Percentiles rank a stretch among this genome's conserved stretches.
Conservation (phyloP, 2,113 vertebrate species). For the Xenotilapia flavipinnis region DNA sequence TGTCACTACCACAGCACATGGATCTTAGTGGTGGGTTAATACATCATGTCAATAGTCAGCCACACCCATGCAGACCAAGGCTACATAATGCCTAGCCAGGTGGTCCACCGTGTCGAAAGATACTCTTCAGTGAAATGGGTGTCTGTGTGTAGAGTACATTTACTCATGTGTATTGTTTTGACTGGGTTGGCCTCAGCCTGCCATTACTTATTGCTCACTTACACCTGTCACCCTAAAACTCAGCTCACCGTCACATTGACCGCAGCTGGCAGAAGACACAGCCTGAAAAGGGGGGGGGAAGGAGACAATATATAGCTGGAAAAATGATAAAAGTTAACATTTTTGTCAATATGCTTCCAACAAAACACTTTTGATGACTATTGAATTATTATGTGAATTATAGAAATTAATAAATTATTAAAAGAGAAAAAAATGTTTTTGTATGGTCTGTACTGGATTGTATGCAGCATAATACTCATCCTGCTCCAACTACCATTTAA, state of each 20-base stretch:
- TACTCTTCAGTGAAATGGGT: background rate
- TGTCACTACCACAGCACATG: slow-evolving; percentile 3
- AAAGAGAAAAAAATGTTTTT: background rate
- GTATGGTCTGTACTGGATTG: background rate
- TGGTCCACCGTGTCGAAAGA: slow-evolving; percentile 11
- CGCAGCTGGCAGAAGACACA: background rate
- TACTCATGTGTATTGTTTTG: slow-evolving; percentile 17
- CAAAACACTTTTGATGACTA: background rate
- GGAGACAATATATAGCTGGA: background rate
- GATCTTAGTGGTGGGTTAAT: slow-evolving; percentile 11
- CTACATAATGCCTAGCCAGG: slow-evolving; percentile 8
- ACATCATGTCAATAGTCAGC: slow-evolving; percentile 28
- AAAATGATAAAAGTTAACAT: background rate
- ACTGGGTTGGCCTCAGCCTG: background rate
- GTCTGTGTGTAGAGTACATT: background rate
- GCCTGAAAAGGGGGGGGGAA: background rate
- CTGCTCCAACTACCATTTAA: background rate
- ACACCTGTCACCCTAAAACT: slow-evolving; percentile 4
- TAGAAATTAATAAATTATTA: background rate
- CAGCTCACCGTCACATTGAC: background rate
- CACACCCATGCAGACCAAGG: background rate
- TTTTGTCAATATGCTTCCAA: background rate
- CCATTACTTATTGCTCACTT: background rate
- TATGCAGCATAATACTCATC: background rate
- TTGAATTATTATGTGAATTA: background rate